Base-by-base conservation (phyloP, 2,888 invertebrate species). In the Deilephila elpenor region DNA sequence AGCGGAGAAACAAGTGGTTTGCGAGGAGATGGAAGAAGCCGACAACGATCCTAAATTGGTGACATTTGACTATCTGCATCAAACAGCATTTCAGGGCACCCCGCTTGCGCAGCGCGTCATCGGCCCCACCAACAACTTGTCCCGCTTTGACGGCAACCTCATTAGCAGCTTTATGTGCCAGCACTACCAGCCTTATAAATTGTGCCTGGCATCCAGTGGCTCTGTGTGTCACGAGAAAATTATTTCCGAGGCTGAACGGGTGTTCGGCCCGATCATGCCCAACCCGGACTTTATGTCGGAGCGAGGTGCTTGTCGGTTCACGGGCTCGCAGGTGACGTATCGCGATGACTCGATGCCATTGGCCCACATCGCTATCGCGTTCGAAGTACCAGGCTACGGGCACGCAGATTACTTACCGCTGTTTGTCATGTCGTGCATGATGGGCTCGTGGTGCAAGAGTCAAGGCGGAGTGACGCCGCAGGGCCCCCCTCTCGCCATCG, bases 201-300 rank as follows among this genome's bases (percentile, higher is more conserved):
- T 98, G 85, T 96, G 97, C 5, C 86, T 98, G 51, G 96, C 97
- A 51, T 96, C 96, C 62, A 96, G 97, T 60, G 97, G 96, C 73
- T 96, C 96, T 59, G 95, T 97, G 0, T 88, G 95, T 70, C 97
- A 98, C 81, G 90, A 95, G 0, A 90, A 96, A 72, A 90, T 97
- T 72, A 95, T 96, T 29, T 88, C 94, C 25, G 87, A 96, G 37
- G 97, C 96, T 2, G 88, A 96, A 56, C 87, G 74, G 0, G 75
- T 77, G 29, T 82, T 97, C 78, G 95, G 97, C 82, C 95, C 96
- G 82, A 74, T 88, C 64, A 32, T 72, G 17, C 67, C 82, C 11
- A 74, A 78, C 6, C 71, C 78, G 2, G 53, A 56, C 17, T 79
- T 74, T 3, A 73, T 74, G 25, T 79, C 81, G 0, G 83, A 85